Base-by-base conservation (phyloP, 2,113 vertebrate species). In the Hypomesus transpacificus region DNA sequence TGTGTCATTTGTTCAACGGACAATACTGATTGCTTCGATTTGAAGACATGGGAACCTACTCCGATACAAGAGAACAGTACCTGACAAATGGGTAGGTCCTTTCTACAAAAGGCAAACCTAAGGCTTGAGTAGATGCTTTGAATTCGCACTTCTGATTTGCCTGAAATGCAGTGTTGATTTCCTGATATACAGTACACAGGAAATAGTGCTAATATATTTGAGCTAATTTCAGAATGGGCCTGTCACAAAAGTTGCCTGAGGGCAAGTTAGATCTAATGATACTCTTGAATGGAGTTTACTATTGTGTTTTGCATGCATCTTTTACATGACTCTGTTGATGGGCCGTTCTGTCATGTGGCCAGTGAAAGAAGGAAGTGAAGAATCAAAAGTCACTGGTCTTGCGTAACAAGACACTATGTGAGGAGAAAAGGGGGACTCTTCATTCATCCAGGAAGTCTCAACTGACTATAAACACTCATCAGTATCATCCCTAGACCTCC, bases 21-120 rank as follows among this genome's bases (percentile, higher is more conserved):
- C 20, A 53, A 46, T 13, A 46, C 75, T 75, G 80, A 69, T 81
- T 77, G 79, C 73, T 39, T n/a, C 26, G 16, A 21, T 18, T 59
- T 78, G 31, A 39, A 13, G 34, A 61, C 21, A 84, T 90, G 88
- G 88, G 81, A 71, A 68, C 74, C 66, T 66, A 79, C 28, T 3
- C 66, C 1, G 69, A 77, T 3, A 62, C 62, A 61, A 76, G 50
- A 4, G 62, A 81, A 34, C 50, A 64, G 1, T 72, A 75, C 18
- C 39, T 83, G 72, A 80, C 77, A 77, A 85, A 84, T 26, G 70
- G 78, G 83, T 84, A 73, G 76, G 80, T 75, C 50, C 21, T 46
- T 28, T 16, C 24, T 21, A 59, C 8, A 3, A 59, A 59, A 46
- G 4, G n/a, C 18, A 56, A 56, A 56, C 54, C 54, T 18, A 18